These are phyloP conservation scores for Fulica atra DNA, from an alignment of 2,113 vertebrate genomes.

Conservation along the genomic window DNA sequence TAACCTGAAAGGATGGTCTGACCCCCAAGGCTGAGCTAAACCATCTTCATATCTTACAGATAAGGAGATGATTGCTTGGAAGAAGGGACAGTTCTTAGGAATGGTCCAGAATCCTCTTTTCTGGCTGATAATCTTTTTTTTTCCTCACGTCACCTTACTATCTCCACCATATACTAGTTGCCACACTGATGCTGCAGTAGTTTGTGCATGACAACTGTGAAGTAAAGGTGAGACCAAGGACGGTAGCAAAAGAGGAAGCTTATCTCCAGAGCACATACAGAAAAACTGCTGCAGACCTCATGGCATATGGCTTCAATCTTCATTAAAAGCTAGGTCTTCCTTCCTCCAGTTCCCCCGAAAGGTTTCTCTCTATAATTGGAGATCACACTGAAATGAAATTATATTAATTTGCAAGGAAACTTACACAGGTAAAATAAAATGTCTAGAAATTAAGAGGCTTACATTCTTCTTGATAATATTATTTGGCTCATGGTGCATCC, in stretches of 20 bases:
- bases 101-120: neutral
- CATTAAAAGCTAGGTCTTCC: neutral
- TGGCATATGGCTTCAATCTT: neutral
- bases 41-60: neutral
- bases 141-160: neutral
- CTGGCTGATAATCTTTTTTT: neutral
- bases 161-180: neutral
- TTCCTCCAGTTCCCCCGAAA: neutral
- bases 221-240: neutral
- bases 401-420: neutral
- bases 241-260: neutral
- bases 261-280: neutral
- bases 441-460: neutral
- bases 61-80: neutral
- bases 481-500: neutral
- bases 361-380: neutral
- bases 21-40: neutral
- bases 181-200: neutral
- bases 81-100: neutral
- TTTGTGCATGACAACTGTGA: neutral
- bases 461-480: neutral
- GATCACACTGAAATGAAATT: neutral
- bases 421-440: neutral
- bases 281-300: neutral
- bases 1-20: neutral